Percentiles rank a stretch among this genome's conserved stretches.
Evolutionary conservation across 2,797 vertebrate species (phyloP).

Genomic region (Hybognathus amarus): DNA sequence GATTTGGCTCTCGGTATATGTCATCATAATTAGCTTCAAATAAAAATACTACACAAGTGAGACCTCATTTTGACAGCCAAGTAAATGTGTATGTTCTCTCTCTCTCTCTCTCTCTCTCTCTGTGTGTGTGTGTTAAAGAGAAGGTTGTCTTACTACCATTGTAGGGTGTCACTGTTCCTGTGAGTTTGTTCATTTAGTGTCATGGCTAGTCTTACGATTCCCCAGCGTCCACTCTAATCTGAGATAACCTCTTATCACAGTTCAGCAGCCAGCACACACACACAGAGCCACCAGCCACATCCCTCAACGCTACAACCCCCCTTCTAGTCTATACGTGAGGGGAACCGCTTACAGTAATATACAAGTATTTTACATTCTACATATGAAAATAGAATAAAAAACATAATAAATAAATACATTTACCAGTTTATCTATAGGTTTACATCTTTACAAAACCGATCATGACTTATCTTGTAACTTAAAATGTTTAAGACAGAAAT

Average conservation of each 20-base stretch:
- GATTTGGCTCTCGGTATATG: background rate
- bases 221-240: conserved; percentile 75
- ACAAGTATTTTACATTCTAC: background rate
- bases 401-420: background rate
- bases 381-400: background rate
- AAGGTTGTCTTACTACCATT: conserved; percentile 8
- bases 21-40: background rate
- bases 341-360: background rate
- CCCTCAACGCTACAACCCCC: conserved; percentile 62
- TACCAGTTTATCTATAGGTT: background rate
- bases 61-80: background rate
- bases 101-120: no score
- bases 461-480: background rate
- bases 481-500: background rate
- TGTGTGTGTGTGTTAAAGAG: no score
- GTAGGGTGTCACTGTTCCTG: conserved; percentile 37
- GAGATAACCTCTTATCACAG: conserved; percentile 81
- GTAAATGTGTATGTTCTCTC: no score
- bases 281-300: conserved; percentile 69
- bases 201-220: conserved; percentile 65
- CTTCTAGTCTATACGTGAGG: background rate
- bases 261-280: conserved; percentile 68
- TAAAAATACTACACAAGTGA: background rate
- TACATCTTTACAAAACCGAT: background rate
- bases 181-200: conserved; percentile 51